Conservation (phyloP, 1,140 invertebrate genomes). For the Drosophila tropicalis region DNA sequence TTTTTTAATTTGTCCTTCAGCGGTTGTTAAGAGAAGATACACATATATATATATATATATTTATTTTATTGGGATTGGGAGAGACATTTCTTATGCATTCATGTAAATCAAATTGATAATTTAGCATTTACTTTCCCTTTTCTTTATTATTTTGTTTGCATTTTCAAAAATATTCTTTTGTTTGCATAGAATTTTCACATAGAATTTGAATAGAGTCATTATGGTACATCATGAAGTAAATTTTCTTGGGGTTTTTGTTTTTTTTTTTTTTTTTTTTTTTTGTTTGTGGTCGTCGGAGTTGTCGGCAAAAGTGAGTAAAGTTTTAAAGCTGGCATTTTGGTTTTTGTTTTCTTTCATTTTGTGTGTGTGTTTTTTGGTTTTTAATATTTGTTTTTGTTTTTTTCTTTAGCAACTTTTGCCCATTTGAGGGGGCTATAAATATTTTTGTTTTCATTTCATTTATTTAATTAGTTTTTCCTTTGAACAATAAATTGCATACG, state of each 20-base stretch:
- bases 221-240: conserved; percentile 41
- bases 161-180: background rate
- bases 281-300: conserved; percentile 39
- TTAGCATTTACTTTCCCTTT: background rate
- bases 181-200: background rate
- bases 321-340: conserved; percentile 51
- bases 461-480: conserved; percentile 46
- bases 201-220: conserved; percentile 28
- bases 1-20: conserved; percentile 7
- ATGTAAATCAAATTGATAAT: background rate
- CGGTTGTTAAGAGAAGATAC: conserved; percentile 2
- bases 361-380: background rate
- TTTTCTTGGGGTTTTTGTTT: background rate
- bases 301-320: conserved; percentile 48
- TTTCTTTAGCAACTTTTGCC: conserved; percentile 12
- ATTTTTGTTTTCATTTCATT: conserved; percentile 26
- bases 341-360: conserved; percentile 2
- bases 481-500: conserved; percentile 75
- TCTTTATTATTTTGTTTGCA: background rate
- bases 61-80: background rate
- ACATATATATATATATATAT: no score
- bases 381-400: conserved; percentile 15
- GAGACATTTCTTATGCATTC: background rate
- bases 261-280: background rate
- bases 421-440: conserved; percentile 9